Conservation (phyloP, 2,888 invertebrate genomes). For the Caenorhabditis becei region DNA sequence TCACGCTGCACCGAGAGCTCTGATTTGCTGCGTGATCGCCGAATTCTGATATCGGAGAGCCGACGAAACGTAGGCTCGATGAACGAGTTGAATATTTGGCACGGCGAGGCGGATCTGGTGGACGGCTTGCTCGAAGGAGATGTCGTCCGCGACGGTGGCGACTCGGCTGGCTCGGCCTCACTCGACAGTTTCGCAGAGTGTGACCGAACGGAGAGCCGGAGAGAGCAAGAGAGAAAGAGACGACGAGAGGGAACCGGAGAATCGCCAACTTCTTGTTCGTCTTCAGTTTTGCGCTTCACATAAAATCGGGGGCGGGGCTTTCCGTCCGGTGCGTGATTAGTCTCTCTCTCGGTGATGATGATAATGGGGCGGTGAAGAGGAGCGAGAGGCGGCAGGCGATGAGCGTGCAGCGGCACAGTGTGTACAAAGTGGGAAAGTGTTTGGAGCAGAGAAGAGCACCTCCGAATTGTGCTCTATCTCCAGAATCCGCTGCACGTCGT, state of each 20-base stretch:
- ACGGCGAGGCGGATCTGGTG: conserved; percentile 33
- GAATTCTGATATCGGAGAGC: conserved; percentile 53
- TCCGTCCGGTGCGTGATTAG: conserved; percentile 48
- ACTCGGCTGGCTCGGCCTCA: background rate
- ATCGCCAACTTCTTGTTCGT: conserved; percentile 5
- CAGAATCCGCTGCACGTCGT: conserved; percentile 2
- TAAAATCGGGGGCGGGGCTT: conserved; percentile 48
- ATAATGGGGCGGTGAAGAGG: conserved; percentile 49
- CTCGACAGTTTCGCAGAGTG: conserved; percentile 33
- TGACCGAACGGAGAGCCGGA: background rate
- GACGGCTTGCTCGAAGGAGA: conserved; percentile 5
- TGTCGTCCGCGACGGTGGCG: conserved; percentile 2
- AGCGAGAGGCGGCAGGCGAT: conserved; percentile 31
- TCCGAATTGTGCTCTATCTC: background rate
- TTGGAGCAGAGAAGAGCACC: conserved; percentile 19
- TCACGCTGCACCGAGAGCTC: conserved; percentile 45
- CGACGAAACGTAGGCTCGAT: conserved; percentile 38
- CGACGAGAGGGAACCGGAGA: background rate
- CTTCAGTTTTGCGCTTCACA: conserved; percentile 39
- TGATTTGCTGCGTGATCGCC: conserved; percentile 39
- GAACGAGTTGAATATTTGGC: conserved; percentile 23
- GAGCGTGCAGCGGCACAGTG: conserved; percentile 31
- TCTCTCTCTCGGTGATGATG: conserved; percentile 33
- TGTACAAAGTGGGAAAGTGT: conserved; percentile 31
- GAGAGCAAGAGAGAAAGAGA: conserved; percentile 5